Percentiles rank a stretch among this genome's conserved stretches.
Evolutionary conservation across 2,888 invertebrate genomes (phyloP).

Genomic region (Ichneumoninae sp.): DNA sequence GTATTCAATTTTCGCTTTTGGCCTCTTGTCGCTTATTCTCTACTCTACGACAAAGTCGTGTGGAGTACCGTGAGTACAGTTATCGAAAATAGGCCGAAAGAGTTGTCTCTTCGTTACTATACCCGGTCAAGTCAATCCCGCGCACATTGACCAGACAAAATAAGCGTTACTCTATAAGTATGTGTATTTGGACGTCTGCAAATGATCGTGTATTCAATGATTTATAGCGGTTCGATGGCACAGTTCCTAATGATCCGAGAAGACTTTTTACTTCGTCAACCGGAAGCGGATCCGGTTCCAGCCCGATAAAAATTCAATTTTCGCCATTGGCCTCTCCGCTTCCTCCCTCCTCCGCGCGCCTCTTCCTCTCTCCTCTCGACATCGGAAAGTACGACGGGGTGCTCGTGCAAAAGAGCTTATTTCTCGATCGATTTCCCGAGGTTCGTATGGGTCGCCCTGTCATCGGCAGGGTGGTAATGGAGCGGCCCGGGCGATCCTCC

Average conservation of each 20-base stretch:
- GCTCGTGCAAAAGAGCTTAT: constrained; percentile 61
- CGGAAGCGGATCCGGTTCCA: constrained; percentile 25
- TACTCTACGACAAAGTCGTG: neutral
- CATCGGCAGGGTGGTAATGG: constrained; percentile 76
- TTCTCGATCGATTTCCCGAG: constrained; percentile 70
- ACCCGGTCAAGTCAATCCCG: too few species aligned
- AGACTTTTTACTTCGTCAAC: constrained; percentile 28
- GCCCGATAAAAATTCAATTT: constrained; percentile 66
- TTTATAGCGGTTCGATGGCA: constrained; percentile 3
- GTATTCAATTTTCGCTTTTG: too few species aligned
- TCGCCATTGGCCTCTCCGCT: constrained; percentile 30
- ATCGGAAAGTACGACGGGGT: constrained; percentile 4
- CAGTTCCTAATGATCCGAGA: constrained; percentile 44
- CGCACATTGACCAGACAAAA: too few species aligned
- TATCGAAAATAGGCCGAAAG: constrained; percentile 40
- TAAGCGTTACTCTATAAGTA: too few species aligned
- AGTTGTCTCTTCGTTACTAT: constrained; percentile 17
- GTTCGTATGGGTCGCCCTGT: constrained; percentile 59
- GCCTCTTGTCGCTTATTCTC: too few species aligned
- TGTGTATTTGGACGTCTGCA: neutral
- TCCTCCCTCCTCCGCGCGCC: neutral
- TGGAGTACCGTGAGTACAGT: too few species aligned
- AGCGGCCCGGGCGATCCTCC: constrained; percentile 65
- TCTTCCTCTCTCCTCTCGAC: constrained; percentile 15
- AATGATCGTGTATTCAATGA: constrained; percentile 17